Conservation (phyloP, 2,888 invertebrate species). For the Cremastinae sp. region DNA sequence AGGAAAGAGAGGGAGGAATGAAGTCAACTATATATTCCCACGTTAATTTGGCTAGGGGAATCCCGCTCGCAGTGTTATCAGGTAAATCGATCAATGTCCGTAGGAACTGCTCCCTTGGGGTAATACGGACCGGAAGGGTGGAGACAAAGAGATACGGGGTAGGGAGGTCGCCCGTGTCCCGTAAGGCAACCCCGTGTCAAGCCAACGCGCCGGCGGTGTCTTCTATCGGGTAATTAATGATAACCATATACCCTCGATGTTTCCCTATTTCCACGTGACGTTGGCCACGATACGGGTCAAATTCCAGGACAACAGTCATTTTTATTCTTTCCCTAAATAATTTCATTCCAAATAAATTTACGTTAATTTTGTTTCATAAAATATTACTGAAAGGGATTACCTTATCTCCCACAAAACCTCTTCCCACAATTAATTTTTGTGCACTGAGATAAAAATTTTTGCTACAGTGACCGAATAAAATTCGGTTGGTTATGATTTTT, state of each 20-base stretch:
- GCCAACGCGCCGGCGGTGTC: constrained; percentile 35
- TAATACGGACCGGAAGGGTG: constrained; percentile 40
- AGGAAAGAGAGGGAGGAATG: not conserved
- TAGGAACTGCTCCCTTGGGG: constrained; percentile 56
- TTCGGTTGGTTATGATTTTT: no score
- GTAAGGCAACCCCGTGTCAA: constrained; percentile 60
- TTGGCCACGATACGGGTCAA: constrained; percentile 54
- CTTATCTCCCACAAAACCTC: no score
- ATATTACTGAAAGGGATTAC: no score
- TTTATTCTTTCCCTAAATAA: no score
- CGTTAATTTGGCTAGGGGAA: constrained; percentile 55
- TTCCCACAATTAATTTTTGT: no score
- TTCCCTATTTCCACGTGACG: constrained; percentile 60
- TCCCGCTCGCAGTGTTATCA: constrained; percentile 51
- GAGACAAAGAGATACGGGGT: not conserved
- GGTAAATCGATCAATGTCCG: constrained; percentile 61
- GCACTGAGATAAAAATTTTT: no score
- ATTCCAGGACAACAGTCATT: no score
- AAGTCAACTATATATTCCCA: constrained; percentile 44
- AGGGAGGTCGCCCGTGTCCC: constrained; percentile 35
- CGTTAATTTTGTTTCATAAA: no score
- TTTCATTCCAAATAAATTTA: no score
- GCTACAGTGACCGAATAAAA: no score
- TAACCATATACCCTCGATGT: constrained; percentile 55
- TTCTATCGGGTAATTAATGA: constrained; percentile 63